Percentiles rank a stretch among this genome's conserved stretches.
These are phyloP conservation scores for Cantharis rustica DNA, from an alignment of 2,888 invertebrate species.

Conservation along the genomic window DNA sequence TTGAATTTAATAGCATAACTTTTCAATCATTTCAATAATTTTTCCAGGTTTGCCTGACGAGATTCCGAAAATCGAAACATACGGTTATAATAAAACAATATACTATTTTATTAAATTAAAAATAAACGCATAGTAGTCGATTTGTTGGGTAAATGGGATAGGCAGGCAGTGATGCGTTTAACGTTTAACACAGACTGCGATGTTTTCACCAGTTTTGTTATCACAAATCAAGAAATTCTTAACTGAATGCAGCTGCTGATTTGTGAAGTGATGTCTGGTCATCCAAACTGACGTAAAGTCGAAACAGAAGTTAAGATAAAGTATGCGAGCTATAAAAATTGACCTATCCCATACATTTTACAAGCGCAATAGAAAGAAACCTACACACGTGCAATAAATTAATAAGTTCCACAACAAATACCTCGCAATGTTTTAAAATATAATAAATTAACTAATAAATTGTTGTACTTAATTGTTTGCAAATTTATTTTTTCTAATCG, in stretches of 20 bases:
- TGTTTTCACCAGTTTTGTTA: conserved; percentile 29
- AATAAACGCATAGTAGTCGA: not conserved
- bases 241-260: conserved; percentile 32
- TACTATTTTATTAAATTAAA: not conserved
- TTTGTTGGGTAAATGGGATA: not conserved
- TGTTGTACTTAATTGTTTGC: not conserved
- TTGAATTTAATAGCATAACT: no score
- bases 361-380: not conserved
- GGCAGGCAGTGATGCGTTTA: conserved; percentile 30
- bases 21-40: no score
- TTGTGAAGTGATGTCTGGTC: conserved; percentile 35
- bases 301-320: conserved; percentile 7
- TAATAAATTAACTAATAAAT: not conserved
- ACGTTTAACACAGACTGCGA: conserved; percentile 33
- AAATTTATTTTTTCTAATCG: not conserved
- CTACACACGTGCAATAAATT: conserved; percentile 3
- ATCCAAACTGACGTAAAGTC: conserved; percentile 21
- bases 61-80: no score
- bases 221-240: conserved; percentile 30
- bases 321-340: conserved; percentile 2
- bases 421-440: not conserved
- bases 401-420: not conserved
- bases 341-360: not conserved
- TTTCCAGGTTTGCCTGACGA: no score
- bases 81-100: no score